Evolutionary conservation across 2,113 vertebrate species (phyloP), one percentile per base, ranked within the genome.

Genomic region (Sinocyclocheilus anophthalmus): DNA sequence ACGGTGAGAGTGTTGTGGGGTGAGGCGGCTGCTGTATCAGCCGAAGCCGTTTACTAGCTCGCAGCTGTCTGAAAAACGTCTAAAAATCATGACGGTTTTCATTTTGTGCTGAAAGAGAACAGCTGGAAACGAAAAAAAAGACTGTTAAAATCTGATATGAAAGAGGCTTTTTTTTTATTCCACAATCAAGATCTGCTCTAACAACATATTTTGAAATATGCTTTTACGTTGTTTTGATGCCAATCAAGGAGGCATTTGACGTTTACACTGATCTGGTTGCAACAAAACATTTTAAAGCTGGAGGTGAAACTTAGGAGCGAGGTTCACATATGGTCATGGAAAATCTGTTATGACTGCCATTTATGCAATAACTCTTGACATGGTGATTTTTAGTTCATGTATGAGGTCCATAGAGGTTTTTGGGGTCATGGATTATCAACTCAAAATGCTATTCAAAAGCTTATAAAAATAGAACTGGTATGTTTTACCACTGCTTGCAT

Each of bases 21-120:
- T 37, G 75, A 65, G 37, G 61, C 12, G 63, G 69, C 67, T 76
- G 83, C 70, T 20, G 37, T 22, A 30, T 48, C 81, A 84, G 50
- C 59, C 82, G 33, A 67, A 72, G 81, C n/a, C 50, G 9, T 65
- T 65, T 77, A 59, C 78, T 76, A 53, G 24, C 24, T 67, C 53
- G 20, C 76, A 76, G 50, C 55, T 69, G 81, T 85, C 61, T 24
- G 30, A 7, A 18, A 69, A 50, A 72, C 6, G 14, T 33, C 20
- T 57, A 55, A 57, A 73, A 83, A 83, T 11, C 30, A 83, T 59
- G 18, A 53, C 0, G 22, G 11, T 30, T 70, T 82, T 50, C 18
- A 50, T 82, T 18, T 82, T 24, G 63, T 9, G 79, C 24, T 69
- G 16, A 83, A 83, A 39, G 42, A 55, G 48, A 39, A 59, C 81